phyloP scores from a whole-genome alignment of 2,888 invertebrate genomes.

The Drosophila nr. perissopoda region DNA sequence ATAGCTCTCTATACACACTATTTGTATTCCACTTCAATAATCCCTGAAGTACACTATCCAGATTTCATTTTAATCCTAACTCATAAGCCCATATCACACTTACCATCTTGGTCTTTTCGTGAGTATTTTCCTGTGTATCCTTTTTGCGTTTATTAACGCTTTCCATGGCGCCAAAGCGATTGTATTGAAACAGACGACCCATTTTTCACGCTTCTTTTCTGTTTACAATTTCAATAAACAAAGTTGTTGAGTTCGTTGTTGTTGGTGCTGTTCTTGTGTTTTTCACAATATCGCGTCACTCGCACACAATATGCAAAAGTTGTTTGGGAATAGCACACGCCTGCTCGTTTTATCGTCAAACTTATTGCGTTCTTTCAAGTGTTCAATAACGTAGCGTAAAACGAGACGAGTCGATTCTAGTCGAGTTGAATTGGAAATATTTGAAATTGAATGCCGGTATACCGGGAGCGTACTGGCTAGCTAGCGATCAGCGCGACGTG shows the following conservation, averaged over 20 bases:
- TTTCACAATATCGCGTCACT: conserved; percentile 37
- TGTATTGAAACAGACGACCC: conserved; percentile 83
- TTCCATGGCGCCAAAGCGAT: conserved; percentile 78
- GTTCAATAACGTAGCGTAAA: conserved; percentile 42
- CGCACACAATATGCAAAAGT: conserved; percentile 29
- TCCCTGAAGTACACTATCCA: neutral
- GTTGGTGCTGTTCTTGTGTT: conserved; percentile 5
- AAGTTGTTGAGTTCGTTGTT: conserved; percentile 30
- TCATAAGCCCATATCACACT: conserved; percentile 23
- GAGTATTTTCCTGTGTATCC: conserved; percentile 66
- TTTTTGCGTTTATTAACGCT: conserved; percentile 68
- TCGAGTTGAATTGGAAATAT: conserved; percentile 14
- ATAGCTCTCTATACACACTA: neutral
- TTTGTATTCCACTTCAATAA: neutral
- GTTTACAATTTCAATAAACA: conserved; percentile 65
- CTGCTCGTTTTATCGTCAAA: conserved; percentile 49
- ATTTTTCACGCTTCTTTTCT: conserved; percentile 58
- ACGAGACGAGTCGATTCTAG: conserved; percentile 15
- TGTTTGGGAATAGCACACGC: conserved; percentile 12
- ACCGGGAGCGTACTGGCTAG: conserved; percentile 45
- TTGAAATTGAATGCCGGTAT: conserved; percentile 23
- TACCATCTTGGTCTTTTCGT: conserved; percentile 72
- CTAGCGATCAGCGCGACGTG: conserved; percentile 83
- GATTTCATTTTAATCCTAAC: neutral
- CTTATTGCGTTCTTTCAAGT: conserved; percentile 58